phyloP scores from a whole-genome alignment of 1,140 invertebrate species.

The Dendrolimus punctatus region DNA sequence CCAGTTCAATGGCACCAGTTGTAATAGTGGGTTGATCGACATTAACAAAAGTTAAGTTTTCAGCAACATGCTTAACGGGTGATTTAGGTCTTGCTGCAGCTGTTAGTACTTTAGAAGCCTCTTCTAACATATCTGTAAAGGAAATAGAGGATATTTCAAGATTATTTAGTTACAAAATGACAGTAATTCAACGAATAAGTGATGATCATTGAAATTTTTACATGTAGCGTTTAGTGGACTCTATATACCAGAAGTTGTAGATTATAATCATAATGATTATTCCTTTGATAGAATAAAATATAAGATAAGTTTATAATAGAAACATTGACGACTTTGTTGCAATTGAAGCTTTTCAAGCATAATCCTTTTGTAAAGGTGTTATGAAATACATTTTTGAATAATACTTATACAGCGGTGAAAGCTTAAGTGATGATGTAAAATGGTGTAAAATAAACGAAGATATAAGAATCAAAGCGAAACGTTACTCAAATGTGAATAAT shows the following conservation, averaged over 20 bases:
- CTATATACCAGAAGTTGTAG: too few species aligned
- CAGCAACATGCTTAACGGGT: slow-evolving; percentile 60
- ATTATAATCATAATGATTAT: background rate
- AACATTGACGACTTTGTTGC: slow-evolving; percentile 5
- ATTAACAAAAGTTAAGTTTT: slow-evolving; percentile 64
- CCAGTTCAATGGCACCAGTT: slow-evolving; percentile 56
- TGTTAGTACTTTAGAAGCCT: slow-evolving; percentile 44
- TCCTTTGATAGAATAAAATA: background rate
- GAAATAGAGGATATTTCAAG: slow-evolving; percentile 15
- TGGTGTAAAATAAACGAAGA: slow-evolving; percentile 37
- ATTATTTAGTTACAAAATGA: too few species aligned
- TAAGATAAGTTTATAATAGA: background rate
- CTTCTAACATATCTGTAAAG: slow-evolving; percentile 53
- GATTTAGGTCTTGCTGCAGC: slow-evolving; percentile 56
- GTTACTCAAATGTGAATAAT: slow-evolving; percentile 61
- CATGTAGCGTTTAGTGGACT: too few species aligned
- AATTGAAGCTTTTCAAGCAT: slow-evolving; percentile 27
- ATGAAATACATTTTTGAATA: slow-evolving; percentile 9
- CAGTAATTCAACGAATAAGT: too few species aligned
- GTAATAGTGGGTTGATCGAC: slow-evolving; percentile 65
- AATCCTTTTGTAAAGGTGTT: slow-evolving; percentile 15
- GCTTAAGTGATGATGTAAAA: slow-evolving; percentile 33
- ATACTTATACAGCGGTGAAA: slow-evolving; percentile 36
- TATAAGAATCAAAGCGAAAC: slow-evolving; percentile 67
- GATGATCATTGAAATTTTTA: too few species aligned